Evolutionary conservation across 1,140 invertebrate species (phyloP), one percentile per base, ranked within the genome.

Genomic region (Brachionus rotundiformis): DNA sequence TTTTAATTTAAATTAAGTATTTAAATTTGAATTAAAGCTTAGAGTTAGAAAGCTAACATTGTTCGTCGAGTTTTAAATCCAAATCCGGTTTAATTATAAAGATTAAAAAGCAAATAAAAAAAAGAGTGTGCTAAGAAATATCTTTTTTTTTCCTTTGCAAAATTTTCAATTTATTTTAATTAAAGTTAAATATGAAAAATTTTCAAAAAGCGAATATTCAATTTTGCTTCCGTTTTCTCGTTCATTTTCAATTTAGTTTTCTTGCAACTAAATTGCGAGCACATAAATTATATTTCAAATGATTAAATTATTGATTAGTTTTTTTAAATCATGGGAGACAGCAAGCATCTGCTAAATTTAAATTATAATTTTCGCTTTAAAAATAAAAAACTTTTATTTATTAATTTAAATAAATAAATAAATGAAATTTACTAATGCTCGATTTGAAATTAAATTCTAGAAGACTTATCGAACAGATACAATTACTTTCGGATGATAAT

Each of bases 221-320:
- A 71, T 71, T 71, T 36, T 39, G 33, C 65, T 39, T 71, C 65
- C 65, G 65, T 36, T 71, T 10, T 13, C 31, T 71, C 61, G 61
- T 63, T 63, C 61, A 36, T 41, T 36, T 71, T 36, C 16, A 23
- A 36, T 71, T 71, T 71, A 16, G 13, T 16, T 71, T 71, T 71
- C 8, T 71, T 71, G 65, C 33, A 36, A 39, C 65, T 36, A 71
- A 71, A 71, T 63, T 63, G 61, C 25, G 16, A 71, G 13, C 29
- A 71, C 65, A 71, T 71, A 71, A 71, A 71, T 71, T 71, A 71
- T 71, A 71, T 71, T 71, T 71, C 29, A 71, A 71, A 71, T 71
- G 29, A 71, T 71, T 71, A 71, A 71, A 71, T 71, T 71, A 71
- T 71, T 71, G 65, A 71, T 71, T 71, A 71, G 65, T 71, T 71